These are phyloP conservation scores for Bradypodion pumilum DNA, from an alignment of 2,797 vertebrate species.

Conservation along the genomic window DNA sequence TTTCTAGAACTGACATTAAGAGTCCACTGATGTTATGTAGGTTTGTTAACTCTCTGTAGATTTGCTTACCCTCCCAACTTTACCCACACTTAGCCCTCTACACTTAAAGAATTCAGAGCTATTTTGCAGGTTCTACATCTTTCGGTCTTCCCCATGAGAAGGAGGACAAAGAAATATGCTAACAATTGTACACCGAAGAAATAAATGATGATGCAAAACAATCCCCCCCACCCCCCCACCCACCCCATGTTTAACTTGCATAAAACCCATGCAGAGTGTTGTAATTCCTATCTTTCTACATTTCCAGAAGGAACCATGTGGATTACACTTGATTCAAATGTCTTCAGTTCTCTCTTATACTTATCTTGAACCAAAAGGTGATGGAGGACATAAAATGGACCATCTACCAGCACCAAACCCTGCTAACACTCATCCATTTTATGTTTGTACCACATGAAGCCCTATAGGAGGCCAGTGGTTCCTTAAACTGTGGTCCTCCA, in stretches of 20 bases:
- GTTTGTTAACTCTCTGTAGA: not conserved
- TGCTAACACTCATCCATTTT: not conserved
- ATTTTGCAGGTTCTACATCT: no score
- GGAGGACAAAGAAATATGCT: not conserved
- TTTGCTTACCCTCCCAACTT: no score
- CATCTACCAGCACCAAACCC: not conserved
- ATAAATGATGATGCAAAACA: no score
- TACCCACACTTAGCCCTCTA: no score
- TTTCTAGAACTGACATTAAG: not conserved
- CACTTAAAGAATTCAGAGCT: not conserved
- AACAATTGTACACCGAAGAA: no score
- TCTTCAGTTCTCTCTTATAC: no score
- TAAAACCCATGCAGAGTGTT: not conserved
- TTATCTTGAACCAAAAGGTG: not conserved
- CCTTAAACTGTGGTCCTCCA: not conserved
- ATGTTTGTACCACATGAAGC: not conserved
- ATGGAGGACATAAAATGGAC: not conserved
- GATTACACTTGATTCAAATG: not conserved
- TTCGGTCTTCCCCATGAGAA: not conserved
- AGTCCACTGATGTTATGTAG: not conserved
- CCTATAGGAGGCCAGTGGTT: not conserved
- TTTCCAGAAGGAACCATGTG: not conserved
- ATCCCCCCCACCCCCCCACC: no score
- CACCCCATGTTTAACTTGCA: not conserved
- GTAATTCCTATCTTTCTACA: not conserved